Evolutionary conservation across 2,888 invertebrate species (phyloP), one percentile per base, ranked within the genome.

Genomic region (Apamea sordens): DNA sequence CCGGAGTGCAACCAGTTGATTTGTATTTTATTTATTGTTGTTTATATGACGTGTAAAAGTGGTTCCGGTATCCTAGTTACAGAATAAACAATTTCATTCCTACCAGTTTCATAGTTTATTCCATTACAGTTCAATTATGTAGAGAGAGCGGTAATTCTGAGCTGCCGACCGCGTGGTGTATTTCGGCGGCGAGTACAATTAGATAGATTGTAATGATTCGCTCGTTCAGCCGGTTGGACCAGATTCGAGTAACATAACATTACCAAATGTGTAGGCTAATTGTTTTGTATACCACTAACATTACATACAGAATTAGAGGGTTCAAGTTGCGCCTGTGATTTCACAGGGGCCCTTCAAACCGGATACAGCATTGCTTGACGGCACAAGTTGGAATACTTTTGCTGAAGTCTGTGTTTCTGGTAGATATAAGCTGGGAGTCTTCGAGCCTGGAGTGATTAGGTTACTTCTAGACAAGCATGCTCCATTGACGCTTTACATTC

Each of bases 161-260:
- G 0, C 6, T 47, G 15, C 1, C 24, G 24, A 1, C 53, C 8
- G 68, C 1, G 61, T 28, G 81, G 5, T 36, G 24, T 68, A 63
- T 32, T 61, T 68, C 56, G 75, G 82, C 24, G 24, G 15, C 47
- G n/a, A 36, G n/a, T 18, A 47, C 83, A 82, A 82, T 81, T 82
- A 81, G 32, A 71, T 77, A 71, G 70, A 81, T 81, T 63, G 77
- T 72, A 81, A 82, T 77, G 81, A 82, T 81, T 82, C 41, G 53
- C n/a, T 1, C 67, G 61, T 15, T 7, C 59, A 10, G 50, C n/a
- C 11, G 11, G 56, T 6, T 24, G 28, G 47, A 50, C 65, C 56
- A 68, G 61, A 68, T 72, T 67, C 67, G 21, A 47, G 28, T 61
- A 28, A 50, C 28, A 36, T 53, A 36, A 76, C 70, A 53, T 44